phyloP scores from a whole-genome alignment of 2,888 invertebrate genomes.

The Eupithecia exiguata region DNA sequence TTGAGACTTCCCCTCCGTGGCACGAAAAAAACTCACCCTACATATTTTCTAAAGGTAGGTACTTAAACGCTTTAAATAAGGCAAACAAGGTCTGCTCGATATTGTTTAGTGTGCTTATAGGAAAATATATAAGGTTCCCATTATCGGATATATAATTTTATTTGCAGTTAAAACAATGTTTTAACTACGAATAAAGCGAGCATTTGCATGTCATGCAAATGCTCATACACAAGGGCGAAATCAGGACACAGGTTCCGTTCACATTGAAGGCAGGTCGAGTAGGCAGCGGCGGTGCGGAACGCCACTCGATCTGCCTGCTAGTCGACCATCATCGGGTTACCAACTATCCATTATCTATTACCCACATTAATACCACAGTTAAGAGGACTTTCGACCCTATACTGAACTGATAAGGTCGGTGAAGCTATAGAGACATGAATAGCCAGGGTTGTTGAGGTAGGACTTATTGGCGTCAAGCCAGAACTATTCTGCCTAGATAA shows the following conservation, averaged over 20 bases:
- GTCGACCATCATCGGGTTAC: slow-evolving; percentile 68
- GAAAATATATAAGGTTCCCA: too few species aligned
- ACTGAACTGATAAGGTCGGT: slow-evolving; percentile 27
- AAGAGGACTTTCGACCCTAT: slow-evolving; percentile 42
- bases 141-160: too few species aligned
- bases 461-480: slow-evolving; percentile 58
- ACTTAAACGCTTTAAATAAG: too few species aligned
- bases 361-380: slow-evolving; percentile 16
- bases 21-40: too few species aligned
- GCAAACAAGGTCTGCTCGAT: too few species aligned
- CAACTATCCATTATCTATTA: slow-evolving; percentile 44
- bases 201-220: background rate
- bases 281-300: slow-evolving; percentile 67
- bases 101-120: too few species aligned
- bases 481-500: slow-evolving; percentile 61
- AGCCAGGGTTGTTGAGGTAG: slow-evolving; percentile 43
- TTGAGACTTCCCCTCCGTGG: too few species aligned
- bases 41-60: too few species aligned
- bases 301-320: slow-evolving; percentile 69
- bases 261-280: slow-evolving; percentile 59
- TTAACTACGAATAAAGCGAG: too few species aligned
- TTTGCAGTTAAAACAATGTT: too few species aligned
- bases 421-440: slow-evolving; percentile 13
- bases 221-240: slow-evolving; percentile 33
- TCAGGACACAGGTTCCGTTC: slow-evolving; percentile 67